Base-by-base conservation (phyloP, 2,113 vertebrate species). In the Oriolus oriolus region DNA sequence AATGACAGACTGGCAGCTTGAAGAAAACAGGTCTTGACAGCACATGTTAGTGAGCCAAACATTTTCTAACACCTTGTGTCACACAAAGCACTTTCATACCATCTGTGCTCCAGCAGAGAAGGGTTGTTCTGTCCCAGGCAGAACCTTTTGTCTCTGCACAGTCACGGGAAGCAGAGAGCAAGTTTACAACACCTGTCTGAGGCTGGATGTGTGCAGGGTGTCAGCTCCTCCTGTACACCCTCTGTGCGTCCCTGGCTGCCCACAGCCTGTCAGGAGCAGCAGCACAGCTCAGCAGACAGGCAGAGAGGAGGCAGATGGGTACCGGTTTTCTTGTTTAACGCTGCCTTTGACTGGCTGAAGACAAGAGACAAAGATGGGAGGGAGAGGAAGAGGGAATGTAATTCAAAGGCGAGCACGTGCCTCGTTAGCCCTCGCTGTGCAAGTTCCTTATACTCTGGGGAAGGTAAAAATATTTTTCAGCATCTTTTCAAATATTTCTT, bases 11-110 rank as follows among this genome's bases (percentile, higher is more conserved):
- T 63, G 59, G 27, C 74, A 91, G 84, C 81, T 89, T 83, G 86
- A 85, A 87, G 66, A 87, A 76, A 82, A 90, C 63, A 54, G 54
- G 89, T 90, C 91, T 50, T 79, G 85, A 93, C 93, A 95, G 79
- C 59, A 35, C 54, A 50, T 24, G 54, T 86, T 24, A 80, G 45
- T 7, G 37, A 59, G 87, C 61, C 7, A 3, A 87, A 70, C 13
- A 2, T 73, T 96, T 93, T 39, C 12, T 53, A 89, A n/a, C 35
- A 39, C 20, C 63, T 81, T 60, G 37, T 93, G 86, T 77, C 57
- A 42, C 53, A 69, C 53, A 49, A 68, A 91, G 47, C 52, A 14
- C 52, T 93, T 80, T 21, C 42, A 37, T 21, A 39, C 61, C 87
- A 91, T 65, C 89, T 93, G 87, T 50, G 57, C 84, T 77, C 16